Conservation (phyloP, 53 echinoderm and acorn worm genomes). For the Astropecten irregularis region DNA sequence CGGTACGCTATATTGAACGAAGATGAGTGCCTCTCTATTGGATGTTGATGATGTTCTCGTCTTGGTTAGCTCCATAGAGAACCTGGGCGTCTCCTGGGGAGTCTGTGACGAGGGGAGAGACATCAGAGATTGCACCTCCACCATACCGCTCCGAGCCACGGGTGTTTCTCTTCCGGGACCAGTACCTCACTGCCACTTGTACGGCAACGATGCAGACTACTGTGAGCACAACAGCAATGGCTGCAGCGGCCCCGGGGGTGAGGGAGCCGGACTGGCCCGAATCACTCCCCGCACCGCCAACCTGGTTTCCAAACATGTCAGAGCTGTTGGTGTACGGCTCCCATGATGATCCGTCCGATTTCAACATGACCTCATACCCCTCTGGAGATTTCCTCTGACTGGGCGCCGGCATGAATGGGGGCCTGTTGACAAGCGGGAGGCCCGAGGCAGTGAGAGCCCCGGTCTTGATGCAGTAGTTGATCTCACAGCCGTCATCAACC, state of each 20-base stretch:
- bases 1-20: too few species aligned
- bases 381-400: background rate
- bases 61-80: background rate
- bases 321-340: background rate
- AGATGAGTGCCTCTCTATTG: too few species aligned
- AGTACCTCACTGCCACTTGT: background rate
- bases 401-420: conserved; percentile 30
- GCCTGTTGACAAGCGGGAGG: conserved; percentile 7
- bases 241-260: conserved; percentile 30
- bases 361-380: background rate
- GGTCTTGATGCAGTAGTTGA: conserved; percentile 55
- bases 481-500: conserved; percentile 42
- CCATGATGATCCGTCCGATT: conserved; percentile 11
- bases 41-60: background rate
- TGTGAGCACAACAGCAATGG: conserved; percentile 17
- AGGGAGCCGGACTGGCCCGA: background rate
- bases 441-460: background rate
- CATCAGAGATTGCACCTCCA: background rate
- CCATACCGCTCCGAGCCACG: too few species aligned
- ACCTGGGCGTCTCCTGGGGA: background rate
- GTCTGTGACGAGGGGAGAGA: conserved; percentile 8
- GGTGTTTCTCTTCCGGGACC: conserved; percentile 15
- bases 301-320: background rate
- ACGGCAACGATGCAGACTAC: conserved; percentile 21
- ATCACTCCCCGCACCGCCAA: too few species aligned